These are phyloP conservation scores for Pseudeuparius sepicola DNA, from an alignment of 2,888 invertebrate species.

Conservation along the genomic window DNA sequence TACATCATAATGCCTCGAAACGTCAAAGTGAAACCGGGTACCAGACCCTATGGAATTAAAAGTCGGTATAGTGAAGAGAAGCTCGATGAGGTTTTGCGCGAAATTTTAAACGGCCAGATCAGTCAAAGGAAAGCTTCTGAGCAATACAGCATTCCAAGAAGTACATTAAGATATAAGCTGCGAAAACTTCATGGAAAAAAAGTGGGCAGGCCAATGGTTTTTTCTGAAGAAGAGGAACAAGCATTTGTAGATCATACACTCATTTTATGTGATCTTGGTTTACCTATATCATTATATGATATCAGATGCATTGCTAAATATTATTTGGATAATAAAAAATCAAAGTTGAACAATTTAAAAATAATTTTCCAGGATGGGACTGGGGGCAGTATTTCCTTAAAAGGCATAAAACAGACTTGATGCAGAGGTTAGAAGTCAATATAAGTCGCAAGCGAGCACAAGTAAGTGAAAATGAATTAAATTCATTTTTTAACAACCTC, in stretches of 20 bases:
- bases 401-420: conserved; percentile 9
- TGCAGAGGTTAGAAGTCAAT: conserved; percentile 22
- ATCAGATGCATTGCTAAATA: conserved; percentile 4
- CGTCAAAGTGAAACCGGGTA: too few relatives aligned
- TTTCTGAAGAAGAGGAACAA: conserved; percentile 11
- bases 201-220: conserved; percentile 8
- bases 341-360: conserved; percentile 4
- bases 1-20: too few relatives aligned
- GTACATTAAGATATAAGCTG: conserved; percentile 9
- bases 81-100: conserved; percentile 7
- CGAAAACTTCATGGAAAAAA: conserved; percentile 5
- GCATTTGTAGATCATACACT: conserved; percentile 13
- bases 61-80: too few relatives aligned
- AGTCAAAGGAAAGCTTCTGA: conserved; percentile 8
- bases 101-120: conserved; percentile 12
- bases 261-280: conserved; percentile 10
- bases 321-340: conserved; percentile 10
- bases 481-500: conserved; percentile 11
- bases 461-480: conserved; percentile 18
- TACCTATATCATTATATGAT: conserved; percentile 3
- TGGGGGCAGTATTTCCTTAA: conserved; percentile 13
- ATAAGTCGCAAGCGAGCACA: conserved; percentile 19
- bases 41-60: too few relatives aligned
- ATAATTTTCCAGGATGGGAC: conserved; percentile 13
- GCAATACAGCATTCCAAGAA: not conserved